Base-by-base conservation (phyloP, 2,888 invertebrate genomes). In the Oligia fasciuncula region DNA sequence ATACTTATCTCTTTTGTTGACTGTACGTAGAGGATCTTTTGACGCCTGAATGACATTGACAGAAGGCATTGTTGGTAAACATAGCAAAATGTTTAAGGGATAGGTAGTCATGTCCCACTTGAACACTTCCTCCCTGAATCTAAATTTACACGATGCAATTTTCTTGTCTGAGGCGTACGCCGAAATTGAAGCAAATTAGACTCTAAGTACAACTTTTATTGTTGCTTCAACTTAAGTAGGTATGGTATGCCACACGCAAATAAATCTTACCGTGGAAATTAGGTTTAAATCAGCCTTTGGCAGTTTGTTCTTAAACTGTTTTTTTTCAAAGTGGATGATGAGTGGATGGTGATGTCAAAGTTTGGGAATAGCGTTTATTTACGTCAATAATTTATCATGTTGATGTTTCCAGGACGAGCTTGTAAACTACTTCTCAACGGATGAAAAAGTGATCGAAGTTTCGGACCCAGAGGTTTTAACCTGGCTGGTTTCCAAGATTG, bases 401-500 rank as follows among this genome's bases (percentile, higher is more conserved):
- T 14, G 23, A 14, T 73, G 4, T 65, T 89, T 90, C 40, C 86
- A 97, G 97, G 97, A 97, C 84, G 97, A 97, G 90, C 94, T 96
- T 85, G 95, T 97, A 60, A 97, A 96, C 90, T 97, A 97, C 88
- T 97, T 96, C 90, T 96, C 98, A 23, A 97, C 97, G 4, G 97
- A 98, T 79, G 98, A 98, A 90, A 97, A 98, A 90, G 97, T 97
- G 79, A 97, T 98, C 72, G 97, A 97, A 83, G 97, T 98, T 66
- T 96, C 97, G 17, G 98, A 98, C 80, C 95, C 95, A 2, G 97
- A 97, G 69, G 97, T 97, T 29, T 95, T 98, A 76, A 94, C 95
- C 29, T 98, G 98, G 98, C 95, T 98, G 49, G 98, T 98, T 89
- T 97, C 97, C 82, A 98, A 98, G 96, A 97, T 98, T 77, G 98